Conservation (phyloP, 2,113 vertebrate species). For the Redunca redunca region DNA sequence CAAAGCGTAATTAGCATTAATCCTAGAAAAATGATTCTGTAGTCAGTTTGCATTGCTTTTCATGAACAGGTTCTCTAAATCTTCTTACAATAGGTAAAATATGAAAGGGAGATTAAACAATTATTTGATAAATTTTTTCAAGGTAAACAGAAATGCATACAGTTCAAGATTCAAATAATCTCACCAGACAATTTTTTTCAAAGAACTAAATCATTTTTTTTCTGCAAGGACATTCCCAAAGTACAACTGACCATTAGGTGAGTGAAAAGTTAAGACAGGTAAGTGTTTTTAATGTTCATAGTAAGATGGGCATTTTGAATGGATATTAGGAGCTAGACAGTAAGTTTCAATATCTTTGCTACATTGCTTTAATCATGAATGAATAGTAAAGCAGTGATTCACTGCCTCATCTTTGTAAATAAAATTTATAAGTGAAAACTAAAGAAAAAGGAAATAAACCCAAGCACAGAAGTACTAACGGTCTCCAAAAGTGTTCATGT, state of each 20-base stretch:
- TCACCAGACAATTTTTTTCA: neutral
- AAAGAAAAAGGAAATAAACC: neutral
- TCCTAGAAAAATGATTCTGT: neutral
- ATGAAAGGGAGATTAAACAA: neutral
- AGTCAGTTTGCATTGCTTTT: neutral
- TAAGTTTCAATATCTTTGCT: neutral
- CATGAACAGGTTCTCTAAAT: neutral
- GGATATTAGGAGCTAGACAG: neutral
- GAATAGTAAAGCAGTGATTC: neutral
- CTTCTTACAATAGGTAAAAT: neutral
- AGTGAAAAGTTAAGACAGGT: neutral
- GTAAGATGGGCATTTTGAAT: neutral
- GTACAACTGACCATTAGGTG: neutral
- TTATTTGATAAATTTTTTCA: neutral
- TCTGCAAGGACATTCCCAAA: neutral
- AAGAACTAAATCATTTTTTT: neutral
- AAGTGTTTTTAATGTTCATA: neutral
- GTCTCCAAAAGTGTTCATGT: neutral
- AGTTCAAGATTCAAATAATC: neutral
- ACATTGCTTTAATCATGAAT: neutral
- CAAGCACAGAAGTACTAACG: neutral
- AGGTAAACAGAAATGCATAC: neutral
- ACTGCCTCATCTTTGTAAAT: neutral
- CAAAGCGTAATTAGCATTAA: neutral
- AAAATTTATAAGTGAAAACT: neutral